Base-by-base conservation (phyloP, 1,140 invertebrate species). In the Cyrtorhinus lividipennis region DNA sequence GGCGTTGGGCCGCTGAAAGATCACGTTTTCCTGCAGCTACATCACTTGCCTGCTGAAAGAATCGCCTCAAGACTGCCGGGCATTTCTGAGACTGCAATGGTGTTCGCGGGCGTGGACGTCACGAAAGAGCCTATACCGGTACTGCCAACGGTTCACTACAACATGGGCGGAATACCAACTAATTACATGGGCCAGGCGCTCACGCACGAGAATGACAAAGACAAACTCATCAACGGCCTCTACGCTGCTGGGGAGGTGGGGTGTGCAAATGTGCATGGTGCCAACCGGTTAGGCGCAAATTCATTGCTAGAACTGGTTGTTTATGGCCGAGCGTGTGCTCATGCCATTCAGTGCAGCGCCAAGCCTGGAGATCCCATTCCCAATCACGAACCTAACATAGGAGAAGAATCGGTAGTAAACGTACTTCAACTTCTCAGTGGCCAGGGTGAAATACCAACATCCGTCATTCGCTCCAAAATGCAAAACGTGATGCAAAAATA, bases 141-240 rank as follows among this genome's bases (percentile, higher is more conserved):
- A 1, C 73, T 92, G 23, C 90, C 90, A 1, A 90, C 90, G 2
- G 87, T 90, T 1, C 90, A 92, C 73, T 92, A 92, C 73, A 92
- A 91, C 69, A 92, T 92, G 90, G 90, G 90, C 15, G 90, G 88
- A 24, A 75, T 87, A 38, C 88, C 89, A 5, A 91, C 89, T 1
- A 91, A 90, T 73, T 90, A 83, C 73, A 83, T 81, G 68, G 87
- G 86, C 64, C 86, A 91, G 76, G 87, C 88, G 56, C 69, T 70
- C 58, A 24, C 10, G 23, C 69, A 72, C 15, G 71, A 74, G 25
- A 73, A 79, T 56, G 73, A 72, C 22, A 63, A 78, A 44, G 83
- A 87, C 67, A 69, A 71, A 44, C 67, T 86, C 23, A 77, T 80
- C 15, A 69, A 71, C 8, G 77, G 77, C 15, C 69, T 80, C 1